These are phyloP conservation scores for Oligia latruncula DNA, from an alignment of 2,888 invertebrate species.

Conservation along the genomic window DNA sequence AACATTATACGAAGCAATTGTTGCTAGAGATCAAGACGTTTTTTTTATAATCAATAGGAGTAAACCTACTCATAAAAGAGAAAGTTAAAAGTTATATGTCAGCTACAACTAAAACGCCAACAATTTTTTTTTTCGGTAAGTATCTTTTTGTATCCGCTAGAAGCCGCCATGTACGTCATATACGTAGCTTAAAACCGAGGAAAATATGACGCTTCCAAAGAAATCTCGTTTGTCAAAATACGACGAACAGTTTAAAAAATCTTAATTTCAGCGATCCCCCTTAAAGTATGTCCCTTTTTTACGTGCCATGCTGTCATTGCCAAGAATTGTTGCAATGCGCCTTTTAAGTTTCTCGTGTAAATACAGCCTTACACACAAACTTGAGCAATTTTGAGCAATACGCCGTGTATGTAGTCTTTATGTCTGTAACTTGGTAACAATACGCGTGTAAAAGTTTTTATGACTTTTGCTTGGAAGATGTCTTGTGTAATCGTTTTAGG, in stretches of 20 bases:
- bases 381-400: slow-evolving; percentile 60
- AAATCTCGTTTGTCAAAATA: background rate
- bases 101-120: background rate
- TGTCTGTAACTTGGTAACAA: slow-evolving; percentile 49
- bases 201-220: background rate
- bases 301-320: background rate
- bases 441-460: slow-evolving; percentile 54
- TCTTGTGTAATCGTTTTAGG: slow-evolving; percentile 35
- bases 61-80: background rate
- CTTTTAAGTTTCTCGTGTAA: background rate
- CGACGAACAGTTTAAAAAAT: background rate
- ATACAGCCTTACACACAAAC: slow-evolving; percentile 34
- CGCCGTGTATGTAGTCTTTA: slow-evolving; percentile 54
- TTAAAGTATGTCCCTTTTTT: background rate
- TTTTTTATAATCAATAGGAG: background rate
- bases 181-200: background rate
- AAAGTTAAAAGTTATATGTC: background rate
- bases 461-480: slow-evolving; percentile 44
- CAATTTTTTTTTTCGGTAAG: background rate
- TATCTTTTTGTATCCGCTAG: background rate
- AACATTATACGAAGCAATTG: background rate
- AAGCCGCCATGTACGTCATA: background rate
- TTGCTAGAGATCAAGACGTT: background rate
- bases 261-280: too few relatives aligned
- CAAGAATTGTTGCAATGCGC: background rate